These are phyloP conservation scores for Galaxias olidus DNA, from an alignment of 2,797 vertebrate species.

Conservation along the genomic window DNA sequence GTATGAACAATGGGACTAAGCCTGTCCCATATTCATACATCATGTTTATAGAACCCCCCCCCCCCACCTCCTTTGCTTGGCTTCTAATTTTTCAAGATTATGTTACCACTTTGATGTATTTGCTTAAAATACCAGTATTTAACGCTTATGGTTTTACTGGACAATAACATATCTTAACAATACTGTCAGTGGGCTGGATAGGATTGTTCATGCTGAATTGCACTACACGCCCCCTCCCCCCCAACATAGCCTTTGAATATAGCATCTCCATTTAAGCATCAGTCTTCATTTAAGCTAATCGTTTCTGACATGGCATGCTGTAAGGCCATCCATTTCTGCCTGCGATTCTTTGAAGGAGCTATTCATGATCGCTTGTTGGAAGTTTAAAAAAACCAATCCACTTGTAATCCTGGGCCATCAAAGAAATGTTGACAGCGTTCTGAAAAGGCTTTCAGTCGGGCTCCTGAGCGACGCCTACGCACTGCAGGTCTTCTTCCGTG, in stretches of 20 bases:
- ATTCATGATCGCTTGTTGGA: conserved; percentile 51
- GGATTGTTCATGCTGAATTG: conserved; percentile 54
- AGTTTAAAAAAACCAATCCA: conserved; percentile 60
- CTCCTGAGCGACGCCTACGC: conserved; percentile 65
- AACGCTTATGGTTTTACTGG: conserved; percentile 44
- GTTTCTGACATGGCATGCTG: conserved; percentile 61
- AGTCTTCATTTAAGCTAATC: conserved; percentile 62
- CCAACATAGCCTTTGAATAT: conserved; percentile 65
- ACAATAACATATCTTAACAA: conserved; percentile 59
- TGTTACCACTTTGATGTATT: conserved; percentile 47
- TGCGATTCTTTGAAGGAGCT: conserved; percentile 58
- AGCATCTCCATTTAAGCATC: conserved; percentile 61
- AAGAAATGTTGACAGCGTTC: conserved; percentile 62
- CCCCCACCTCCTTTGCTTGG: too few relatives aligned
- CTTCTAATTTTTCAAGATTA: conserved; percentile 45
- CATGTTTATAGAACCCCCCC: conserved; percentile 40
- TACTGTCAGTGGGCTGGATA: conserved; percentile 53
- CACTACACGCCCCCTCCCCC: conserved; percentile 38
- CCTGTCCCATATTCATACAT: conserved; percentile 33
- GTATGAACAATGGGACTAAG: conserved; percentile 9
- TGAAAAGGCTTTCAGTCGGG: conserved; percentile 57
- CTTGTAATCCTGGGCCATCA: conserved; percentile 67
- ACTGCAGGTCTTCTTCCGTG: conserved; percentile 34
- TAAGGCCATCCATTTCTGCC: conserved; percentile 54
- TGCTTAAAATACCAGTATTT: conserved; percentile 71